A percentile compares a stretch with the other conserved stretches of the same genome.
Evolutionary conservation across 2,113 vertebrate genomes (phyloP).

Genomic region (Antennarius striatus): DNA sequence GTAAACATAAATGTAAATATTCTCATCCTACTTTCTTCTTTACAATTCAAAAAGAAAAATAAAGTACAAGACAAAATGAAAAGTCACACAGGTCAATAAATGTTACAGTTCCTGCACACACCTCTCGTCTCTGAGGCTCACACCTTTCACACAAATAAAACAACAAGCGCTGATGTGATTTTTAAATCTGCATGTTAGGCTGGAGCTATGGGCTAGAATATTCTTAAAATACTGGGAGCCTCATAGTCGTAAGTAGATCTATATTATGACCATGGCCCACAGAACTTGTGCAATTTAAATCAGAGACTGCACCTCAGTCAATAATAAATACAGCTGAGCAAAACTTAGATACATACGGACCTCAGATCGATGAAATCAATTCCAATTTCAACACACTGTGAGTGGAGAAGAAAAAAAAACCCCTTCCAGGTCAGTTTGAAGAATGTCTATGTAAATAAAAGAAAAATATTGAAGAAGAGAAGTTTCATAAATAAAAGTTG

Average conservation of each 20-base stretch:
- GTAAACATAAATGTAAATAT: too few species aligned
- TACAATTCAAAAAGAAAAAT: too few species aligned
- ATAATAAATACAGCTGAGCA: conserved; percentile 22
- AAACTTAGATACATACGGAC: conserved; percentile 35
- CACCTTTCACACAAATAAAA: background rate
- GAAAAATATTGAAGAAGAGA: conserved; percentile 27
- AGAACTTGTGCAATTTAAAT: conserved; percentile 38
- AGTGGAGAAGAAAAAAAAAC: conserved; percentile 22
- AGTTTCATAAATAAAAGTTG: conserved; percentile 44
- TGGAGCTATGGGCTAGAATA: conserved; percentile 9
- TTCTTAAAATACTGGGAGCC: conserved; percentile 30
- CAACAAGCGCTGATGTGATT: background rate
- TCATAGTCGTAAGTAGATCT: conserved; percentile 41
- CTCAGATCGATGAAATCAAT: conserved; percentile 65
- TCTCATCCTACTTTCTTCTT: too few species aligned
- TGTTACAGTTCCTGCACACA: background rate
- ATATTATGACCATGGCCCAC: conserved; percentile 42
- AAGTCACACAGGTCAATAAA: too few species aligned
- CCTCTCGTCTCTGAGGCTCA: background rate
- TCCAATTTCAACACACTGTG: conserved; percentile 58
- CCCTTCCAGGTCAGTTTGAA: conserved; percentile 58
- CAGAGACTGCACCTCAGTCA: conserved; percentile 23
- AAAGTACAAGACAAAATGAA: too few species aligned
- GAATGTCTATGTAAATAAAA: conserved; percentile 61
- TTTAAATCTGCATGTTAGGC: background rate